Percentiles rank a stretch among this genome's conserved stretches.
Evolutionary conservation across 2,113 vertebrate species (phyloP).

Genomic region (Myxocyprinus asiaticus): DNA sequence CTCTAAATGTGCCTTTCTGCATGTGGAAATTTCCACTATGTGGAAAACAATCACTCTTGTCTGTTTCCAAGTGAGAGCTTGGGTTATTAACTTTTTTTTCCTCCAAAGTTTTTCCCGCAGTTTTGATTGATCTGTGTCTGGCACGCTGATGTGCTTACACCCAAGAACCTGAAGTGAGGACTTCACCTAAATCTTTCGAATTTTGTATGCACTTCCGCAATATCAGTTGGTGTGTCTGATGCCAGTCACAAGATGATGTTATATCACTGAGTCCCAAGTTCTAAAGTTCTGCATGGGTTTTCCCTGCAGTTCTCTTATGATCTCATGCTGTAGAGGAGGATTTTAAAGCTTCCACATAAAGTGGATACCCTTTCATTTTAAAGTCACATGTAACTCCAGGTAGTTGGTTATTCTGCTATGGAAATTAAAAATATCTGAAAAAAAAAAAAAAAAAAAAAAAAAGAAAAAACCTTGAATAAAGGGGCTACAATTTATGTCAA

Average conservation of each 20-base stretch:
- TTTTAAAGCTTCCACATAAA: constrained; percentile 58
- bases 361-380: constrained; percentile 59
- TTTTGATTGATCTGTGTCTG: constrained; percentile 51
- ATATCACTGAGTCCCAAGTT: constrained; percentile 22
- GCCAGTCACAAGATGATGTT: constrained; percentile 53
- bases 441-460: no score
- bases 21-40: constrained; percentile 30
- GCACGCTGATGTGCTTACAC: constrained; percentile 47
- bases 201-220: constrained; percentile 36
- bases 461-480: no score
- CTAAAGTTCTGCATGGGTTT: constrained; percentile 11
- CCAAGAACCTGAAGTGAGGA: constrained; percentile 36
- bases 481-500: background rate
- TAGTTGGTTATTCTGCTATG: constrained; percentile 53
- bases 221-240: constrained; percentile 53
- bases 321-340: constrained; percentile 26
- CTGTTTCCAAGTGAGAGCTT: constrained; percentile 33
- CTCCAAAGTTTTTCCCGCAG: constrained; percentile 37
- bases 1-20: background rate
- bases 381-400: constrained; percentile 58
- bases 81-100: constrained; percentile 47
- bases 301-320: background rate
- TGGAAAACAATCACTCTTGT: constrained; percentile 29
- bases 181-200: constrained; percentile 46
- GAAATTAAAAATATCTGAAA: no score